Evolutionary conservation across 2,888 invertebrate genomes (phyloP).

Genomic region (Diadegma fenestrale): DNA sequence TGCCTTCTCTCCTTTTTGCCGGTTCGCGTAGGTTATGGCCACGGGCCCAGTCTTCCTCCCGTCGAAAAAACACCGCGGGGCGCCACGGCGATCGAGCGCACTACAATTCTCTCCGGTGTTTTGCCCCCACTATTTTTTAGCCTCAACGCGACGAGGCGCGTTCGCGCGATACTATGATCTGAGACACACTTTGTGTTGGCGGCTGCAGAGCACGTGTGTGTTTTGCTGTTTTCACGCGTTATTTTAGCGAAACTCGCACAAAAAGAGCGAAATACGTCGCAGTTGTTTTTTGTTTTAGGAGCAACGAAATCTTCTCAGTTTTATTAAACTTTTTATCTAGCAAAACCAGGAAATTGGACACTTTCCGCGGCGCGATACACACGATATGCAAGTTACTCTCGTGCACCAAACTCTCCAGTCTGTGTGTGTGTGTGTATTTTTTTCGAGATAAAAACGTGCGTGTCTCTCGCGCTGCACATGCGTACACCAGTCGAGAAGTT

Average conservation of each 20-base stretch:
- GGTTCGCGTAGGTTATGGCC: conserved; percentile 77
- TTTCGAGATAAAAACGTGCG: conserved; percentile 46
- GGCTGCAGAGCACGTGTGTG: conserved; percentile 63
- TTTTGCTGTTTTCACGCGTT: conserved; percentile 60
- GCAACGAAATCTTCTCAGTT: neutral
- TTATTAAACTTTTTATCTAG: neutral
- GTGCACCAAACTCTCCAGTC: neutral
- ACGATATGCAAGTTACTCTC: conserved; percentile 5
- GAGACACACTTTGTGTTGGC: conserved; percentile 55
- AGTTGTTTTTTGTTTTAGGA: neutral
- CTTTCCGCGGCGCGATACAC: neutral
- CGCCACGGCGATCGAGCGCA: conserved; percentile 78
- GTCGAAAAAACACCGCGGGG: conserved; percentile 81
- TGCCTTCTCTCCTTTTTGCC: conserved; percentile 70
- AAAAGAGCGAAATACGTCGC: conserved; percentile 1
- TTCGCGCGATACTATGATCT: conserved; percentile 46
- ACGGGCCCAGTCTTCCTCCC: conserved; percentile 72
- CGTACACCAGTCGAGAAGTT: conserved; percentile 46
- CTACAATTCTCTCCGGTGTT: conserved; percentile 51
- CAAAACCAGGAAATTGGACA: neutral
- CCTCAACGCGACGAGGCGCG: conserved; percentile 35
- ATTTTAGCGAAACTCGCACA: neutral
- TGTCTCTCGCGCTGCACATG: conserved; percentile 59
- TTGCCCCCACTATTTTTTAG: conserved; percentile 41
- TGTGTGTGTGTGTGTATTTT: conserved; percentile 14